Conservation (phyloP, 1,140 invertebrate genomes). For the Caerostris darwini region DNA sequence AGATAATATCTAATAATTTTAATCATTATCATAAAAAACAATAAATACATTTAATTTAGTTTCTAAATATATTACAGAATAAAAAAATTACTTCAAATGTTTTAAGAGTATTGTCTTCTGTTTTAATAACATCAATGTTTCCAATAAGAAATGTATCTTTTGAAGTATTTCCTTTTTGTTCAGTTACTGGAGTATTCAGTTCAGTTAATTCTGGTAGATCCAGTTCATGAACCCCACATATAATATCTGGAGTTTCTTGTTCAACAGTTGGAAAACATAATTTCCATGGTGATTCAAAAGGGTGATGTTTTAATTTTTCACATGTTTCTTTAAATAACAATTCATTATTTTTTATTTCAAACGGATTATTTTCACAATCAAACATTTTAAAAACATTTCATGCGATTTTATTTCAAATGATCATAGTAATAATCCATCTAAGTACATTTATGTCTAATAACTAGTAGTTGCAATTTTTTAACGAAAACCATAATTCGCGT, state of each 20-base stretch:
- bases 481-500: no score
- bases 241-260: neutral
- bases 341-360: conserved; percentile 47
- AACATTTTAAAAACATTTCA: neutral
- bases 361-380: neutral
- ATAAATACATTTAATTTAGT: no score
- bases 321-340: conserved; percentile 32
- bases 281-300: conserved; percentile 59
- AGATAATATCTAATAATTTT: no score
- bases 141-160: neutral
- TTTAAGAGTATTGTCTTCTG: neutral
- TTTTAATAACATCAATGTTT: neutral
- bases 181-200: neutral
- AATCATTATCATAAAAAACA: no score
- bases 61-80: neutral
- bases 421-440: no score
- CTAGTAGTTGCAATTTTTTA: no score
- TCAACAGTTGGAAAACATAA: conserved; percentile 8
- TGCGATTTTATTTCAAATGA: no score
- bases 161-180: neutral
- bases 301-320: conserved; percentile 41
- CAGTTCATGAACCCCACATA: neutral
- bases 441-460: no score
- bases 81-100: conserved; percentile 26
- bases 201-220: conserved; percentile 7